phyloP scores from a whole-genome alignment of 2,113 vertebrate genomes.

The Sebastes schlegelii region DNA sequence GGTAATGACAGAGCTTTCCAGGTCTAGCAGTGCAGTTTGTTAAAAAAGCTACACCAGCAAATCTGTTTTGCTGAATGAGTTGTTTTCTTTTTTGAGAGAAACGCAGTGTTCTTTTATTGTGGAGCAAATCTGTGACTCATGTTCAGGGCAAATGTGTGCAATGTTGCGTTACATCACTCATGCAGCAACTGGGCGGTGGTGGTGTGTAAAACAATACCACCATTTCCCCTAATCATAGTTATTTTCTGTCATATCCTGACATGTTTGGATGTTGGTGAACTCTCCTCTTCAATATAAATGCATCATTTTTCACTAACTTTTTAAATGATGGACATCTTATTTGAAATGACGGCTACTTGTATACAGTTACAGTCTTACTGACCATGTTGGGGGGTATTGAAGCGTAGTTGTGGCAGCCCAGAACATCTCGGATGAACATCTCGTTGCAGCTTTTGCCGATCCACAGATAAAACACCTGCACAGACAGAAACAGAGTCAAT shows the following conservation, averaged over 20 bases:
- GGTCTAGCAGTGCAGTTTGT: slow-evolving; percentile 10
- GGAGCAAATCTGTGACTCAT: slow-evolving; percentile 10
- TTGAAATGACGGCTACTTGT: neutral
- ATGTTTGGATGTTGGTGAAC: neutral
- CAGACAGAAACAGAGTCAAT: neutral
- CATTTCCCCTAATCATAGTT: neutral
- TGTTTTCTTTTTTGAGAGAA: slow-evolving; percentile 30
- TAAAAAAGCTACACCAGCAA: slow-evolving; percentile 40
- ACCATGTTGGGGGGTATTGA: slow-evolving; percentile 95
- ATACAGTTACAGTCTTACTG: slow-evolving; percentile 53
- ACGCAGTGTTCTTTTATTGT: neutral
- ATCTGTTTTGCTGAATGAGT: slow-evolving; percentile 38
- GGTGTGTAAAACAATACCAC: neutral
- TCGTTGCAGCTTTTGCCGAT: slow-evolving; percentile 92
- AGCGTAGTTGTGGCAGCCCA: slow-evolving; percentile 90
- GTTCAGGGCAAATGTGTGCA: neutral
- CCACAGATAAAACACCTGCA: slow-evolving; percentile 94
- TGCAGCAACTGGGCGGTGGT: neutral
- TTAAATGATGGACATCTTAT: neutral
- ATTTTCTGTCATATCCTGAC: neutral
- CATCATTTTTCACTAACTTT: neutral
- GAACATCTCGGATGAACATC: slow-evolving; percentile 93
- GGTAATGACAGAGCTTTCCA: slow-evolving; percentile 45
- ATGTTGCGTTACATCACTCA: slow-evolving; percentile 22
- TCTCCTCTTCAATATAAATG: neutral